Evolutionary conservation across 2,797 vertebrate species (phyloP).

Genomic region (Macroramphosus scolopax): DNA sequence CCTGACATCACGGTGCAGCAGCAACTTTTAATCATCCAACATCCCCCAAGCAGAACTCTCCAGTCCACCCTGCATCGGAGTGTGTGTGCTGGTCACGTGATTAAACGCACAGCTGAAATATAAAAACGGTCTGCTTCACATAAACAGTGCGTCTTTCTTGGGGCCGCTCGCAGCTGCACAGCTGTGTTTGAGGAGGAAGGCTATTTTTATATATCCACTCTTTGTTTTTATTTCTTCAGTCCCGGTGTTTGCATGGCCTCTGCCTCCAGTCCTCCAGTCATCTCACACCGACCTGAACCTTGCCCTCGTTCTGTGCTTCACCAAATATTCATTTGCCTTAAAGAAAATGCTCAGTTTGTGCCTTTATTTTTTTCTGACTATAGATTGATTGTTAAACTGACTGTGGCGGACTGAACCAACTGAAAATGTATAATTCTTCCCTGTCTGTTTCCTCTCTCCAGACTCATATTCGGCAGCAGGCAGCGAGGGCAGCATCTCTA

Average conservation of each 20-base stretch:
- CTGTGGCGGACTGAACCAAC: conserved; percentile 2
- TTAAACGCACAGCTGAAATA: conserved; percentile 12
- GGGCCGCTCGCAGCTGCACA: conserved; percentile 37
- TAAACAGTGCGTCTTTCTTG: conserved; percentile 41
- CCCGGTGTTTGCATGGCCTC: conserved; percentile 20
- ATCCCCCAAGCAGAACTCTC: no score
- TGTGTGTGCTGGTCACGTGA: conserved; percentile 22
- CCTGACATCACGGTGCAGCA: conserved; percentile 63
- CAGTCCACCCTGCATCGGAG: conserved; percentile 2
- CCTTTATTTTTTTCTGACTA: conserved; percentile 5
- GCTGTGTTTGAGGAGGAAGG: conserved; percentile 43
- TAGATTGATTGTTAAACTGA: conserved; percentile 22
- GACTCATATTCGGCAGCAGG: conserved; percentile 90
- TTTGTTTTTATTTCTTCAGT: conserved; percentile 42
- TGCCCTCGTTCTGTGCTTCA: conserved; percentile 10
- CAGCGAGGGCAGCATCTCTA: conserved; percentile 90
- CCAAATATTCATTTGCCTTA: background rate
- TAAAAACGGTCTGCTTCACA: conserved; percentile 21
- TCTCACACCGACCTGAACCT: conserved; percentile 13
- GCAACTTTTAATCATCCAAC: conserved; percentile 26
- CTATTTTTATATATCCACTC: conserved; percentile 46
- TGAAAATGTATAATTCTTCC: conserved; percentile 10
- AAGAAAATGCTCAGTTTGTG: conserved; percentile 19
- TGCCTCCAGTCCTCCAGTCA: conserved; percentile 16
- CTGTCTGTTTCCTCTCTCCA: conserved; percentile 44